phyloP scores from a whole-genome alignment of 1,140 invertebrate genomes.

The Drosophila melanogaster region DNA sequence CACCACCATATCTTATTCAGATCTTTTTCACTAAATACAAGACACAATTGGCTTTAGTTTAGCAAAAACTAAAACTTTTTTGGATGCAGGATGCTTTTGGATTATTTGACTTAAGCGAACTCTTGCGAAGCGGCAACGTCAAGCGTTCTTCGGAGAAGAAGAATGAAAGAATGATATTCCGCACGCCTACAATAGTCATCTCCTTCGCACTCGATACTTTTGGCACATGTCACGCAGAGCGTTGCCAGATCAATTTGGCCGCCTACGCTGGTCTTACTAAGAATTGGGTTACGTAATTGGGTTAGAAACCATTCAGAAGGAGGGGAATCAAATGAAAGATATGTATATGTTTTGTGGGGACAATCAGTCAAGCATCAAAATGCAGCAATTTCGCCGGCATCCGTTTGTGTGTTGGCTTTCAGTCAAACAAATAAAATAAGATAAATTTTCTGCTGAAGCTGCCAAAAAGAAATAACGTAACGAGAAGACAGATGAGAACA shows the following conservation, averaged over 20 bases:
- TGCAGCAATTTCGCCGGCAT: slow-evolving; percentile 60
- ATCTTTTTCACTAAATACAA: not conserved
- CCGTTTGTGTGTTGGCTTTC: slow-evolving; percentile 56
- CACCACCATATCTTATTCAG: slow-evolving; percentile 5
- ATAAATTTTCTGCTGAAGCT: slow-evolving; percentile 75
- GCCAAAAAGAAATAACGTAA: slow-evolving; percentile 62
- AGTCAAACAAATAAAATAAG: slow-evolving; percentile 78
- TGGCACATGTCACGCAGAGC: not conserved
- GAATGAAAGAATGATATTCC: not conserved
- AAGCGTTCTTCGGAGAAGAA: not conserved
- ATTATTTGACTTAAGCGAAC: too few relatives aligned
- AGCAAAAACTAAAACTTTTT: not conserved
- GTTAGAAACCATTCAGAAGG: not conserved
- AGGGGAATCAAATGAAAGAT: not conserved
- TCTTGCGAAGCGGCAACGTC: not conserved
- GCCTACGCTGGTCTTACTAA: not conserved
- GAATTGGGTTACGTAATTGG: not conserved
- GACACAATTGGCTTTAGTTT: not conserved
- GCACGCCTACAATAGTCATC: not conserved
- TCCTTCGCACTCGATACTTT: not conserved
- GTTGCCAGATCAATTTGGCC: slow-evolving; percentile 18
- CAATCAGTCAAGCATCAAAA: slow-evolving; percentile 81
- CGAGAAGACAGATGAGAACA: slow-evolving; percentile 51
- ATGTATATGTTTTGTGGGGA: slow-evolving; percentile 7
- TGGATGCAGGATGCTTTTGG: not conserved